A percentile compares a stretch with the other conserved stretches of the same genome.
Evolutionary conservation across 1,140 invertebrate species (phyloP).

Genomic region (Lithobius niger): DNA sequence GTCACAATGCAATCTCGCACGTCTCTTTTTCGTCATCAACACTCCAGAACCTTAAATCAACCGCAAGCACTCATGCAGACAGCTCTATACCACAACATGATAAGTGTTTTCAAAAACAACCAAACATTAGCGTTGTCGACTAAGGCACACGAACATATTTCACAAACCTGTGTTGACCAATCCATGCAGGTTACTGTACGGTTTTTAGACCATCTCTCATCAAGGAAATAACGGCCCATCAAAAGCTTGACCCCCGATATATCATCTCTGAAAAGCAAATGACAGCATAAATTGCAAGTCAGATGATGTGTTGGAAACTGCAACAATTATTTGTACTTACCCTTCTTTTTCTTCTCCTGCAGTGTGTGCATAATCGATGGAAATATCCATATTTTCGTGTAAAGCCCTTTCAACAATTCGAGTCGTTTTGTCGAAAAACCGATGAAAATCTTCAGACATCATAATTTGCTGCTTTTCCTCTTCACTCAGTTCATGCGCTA

Average conservation of each 20-base stretch:
- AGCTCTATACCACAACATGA: no score
- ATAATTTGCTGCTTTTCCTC: constrained; percentile 95
- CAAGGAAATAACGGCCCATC: constrained; percentile 75
- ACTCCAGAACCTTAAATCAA: no score
- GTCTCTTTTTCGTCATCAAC: no score
- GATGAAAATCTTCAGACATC: constrained; percentile 82
- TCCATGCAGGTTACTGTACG: constrained; percentile 88
- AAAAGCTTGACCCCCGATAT: constrained; percentile 75
- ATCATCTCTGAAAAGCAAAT: constrained; percentile 53
- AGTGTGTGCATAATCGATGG: constrained; percentile 80
- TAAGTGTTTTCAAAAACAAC: no score
- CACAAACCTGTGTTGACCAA: constrained; percentile 77
- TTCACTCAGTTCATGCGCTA: constrained; percentile 77
- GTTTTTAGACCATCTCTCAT: constrained; percentile 93
- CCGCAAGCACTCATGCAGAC: no score
- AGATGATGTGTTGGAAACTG: no score
- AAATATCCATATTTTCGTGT: constrained; percentile 79
- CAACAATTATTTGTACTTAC: no score
- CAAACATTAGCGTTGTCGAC: no score
- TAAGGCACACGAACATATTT: no score
- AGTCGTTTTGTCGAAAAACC: constrained; percentile 72
- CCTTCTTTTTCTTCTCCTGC: constrained; percentile 58
- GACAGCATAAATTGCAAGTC: no score
- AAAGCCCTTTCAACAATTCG: constrained; percentile 84
- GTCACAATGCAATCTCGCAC: no score